Conservation (phyloP, 53 echinoderm and acorn worm species). For the Henricia sp. region DNA sequence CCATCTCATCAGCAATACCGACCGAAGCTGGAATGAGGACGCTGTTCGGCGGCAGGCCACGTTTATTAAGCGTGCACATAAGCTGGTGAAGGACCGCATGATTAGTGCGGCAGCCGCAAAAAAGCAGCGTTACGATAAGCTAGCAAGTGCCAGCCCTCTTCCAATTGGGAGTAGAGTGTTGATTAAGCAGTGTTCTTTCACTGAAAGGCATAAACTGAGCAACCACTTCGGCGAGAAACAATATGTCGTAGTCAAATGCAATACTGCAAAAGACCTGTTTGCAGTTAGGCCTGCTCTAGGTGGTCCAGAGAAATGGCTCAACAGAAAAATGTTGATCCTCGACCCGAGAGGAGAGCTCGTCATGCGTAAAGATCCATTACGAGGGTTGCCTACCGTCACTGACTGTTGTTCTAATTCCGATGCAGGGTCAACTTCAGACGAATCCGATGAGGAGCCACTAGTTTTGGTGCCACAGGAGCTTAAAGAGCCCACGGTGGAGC, state of each 20-base stretch:
- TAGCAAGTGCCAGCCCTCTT: slow-evolving; percentile 12
- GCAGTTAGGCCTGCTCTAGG: slow-evolving; percentile 37
- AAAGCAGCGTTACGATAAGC: neutral
- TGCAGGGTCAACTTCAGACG: slow-evolving; percentile 3
- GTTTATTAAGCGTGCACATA: slow-evolving; percentile 16
- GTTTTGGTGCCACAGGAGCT: neutral
- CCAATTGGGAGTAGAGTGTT: slow-evolving; percentile 31
- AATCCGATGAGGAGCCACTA: neutral
- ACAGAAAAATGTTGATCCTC: slow-evolving; percentile 21
- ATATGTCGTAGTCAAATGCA: slow-evolving; percentile 10
- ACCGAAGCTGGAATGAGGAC: slow-evolving; percentile 10
- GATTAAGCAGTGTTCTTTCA: slow-evolving; percentile 17
- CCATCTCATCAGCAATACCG: slow-evolving; percentile 12
- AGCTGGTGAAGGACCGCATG: slow-evolving; percentile 26
- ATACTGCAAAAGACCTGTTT: slow-evolving; percentile 22
- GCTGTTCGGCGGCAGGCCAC: slow-evolving; percentile 9
- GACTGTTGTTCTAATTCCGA: slow-evolving; percentile 27
- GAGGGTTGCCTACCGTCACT: neutral
- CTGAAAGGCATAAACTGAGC: slow-evolving; percentile 19
- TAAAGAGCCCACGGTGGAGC: neutral
- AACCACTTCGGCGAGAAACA: slow-evolving; percentile 13
- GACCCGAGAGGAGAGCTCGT: slow-evolving; percentile 17
- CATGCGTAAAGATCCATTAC: neutral
- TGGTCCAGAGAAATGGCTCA: slow-evolving; percentile 37
- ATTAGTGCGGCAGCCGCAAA: slow-evolving; percentile 32